Evolutionary conservation across 2,113 vertebrate genomes (phyloP), one percentile per base, ranked within the genome.

Genomic region (Corythaeola cristata): DNA sequence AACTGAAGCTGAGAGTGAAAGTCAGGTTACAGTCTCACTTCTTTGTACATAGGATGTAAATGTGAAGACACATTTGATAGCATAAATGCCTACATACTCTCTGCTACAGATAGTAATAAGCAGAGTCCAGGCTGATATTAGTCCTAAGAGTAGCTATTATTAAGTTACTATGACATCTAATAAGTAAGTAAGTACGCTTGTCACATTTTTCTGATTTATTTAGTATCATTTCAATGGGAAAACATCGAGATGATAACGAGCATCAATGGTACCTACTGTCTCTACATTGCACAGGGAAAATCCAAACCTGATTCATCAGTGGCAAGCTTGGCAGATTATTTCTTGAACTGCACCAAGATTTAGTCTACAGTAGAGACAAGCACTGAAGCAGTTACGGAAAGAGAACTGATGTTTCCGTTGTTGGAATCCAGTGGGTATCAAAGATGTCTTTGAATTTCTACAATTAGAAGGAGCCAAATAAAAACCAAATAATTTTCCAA

Each of bases 391-490:
- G 50, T 76, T 64, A 22, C 28, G 81, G 75, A 64, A 49, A 30
- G 66, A 74, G 88, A 62, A 39, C 68, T 23, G 71, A 39, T 59
- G 82, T 85, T 97, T 95, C 94, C 82, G 55, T 74, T 88, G 85
- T 19, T 85, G 96, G 84, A 94, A 85, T 77, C 80, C 96, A 77
- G 87, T 39, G 44, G 77, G 63, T 97, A 94, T 96, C 96, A 96
- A 97, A 96, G 32, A 90, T 84, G 79, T 26, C 90, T 97, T 83
- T 94, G 78, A 68, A 92, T 84, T 91, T 92, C 95, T 95, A 96
- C 95, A 93, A 93, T 96, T 96, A 85, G 63, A 96, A 94, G 73
- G 68, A 88, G 92, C 93, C 95, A 97, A 95, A 85, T 68, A 82
- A 93, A 91, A 94, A 69, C 78, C 88, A 88, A 96, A 96, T 67